Base-by-base conservation (phyloP, 2,888 invertebrate species). In the Yponomeuta sedellus region DNA sequence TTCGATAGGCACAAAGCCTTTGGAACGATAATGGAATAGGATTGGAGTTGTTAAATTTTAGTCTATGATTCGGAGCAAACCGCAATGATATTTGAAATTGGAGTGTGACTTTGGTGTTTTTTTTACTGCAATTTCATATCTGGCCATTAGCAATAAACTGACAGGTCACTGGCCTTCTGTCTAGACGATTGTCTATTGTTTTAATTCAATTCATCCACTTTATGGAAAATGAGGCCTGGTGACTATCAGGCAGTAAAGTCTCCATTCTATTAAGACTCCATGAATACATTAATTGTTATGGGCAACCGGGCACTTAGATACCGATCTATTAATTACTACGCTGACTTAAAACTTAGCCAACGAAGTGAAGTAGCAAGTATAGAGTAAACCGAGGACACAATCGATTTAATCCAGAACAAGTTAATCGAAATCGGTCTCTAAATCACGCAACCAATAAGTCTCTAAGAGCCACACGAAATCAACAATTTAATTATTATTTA, bases 401-500 rank as follows among this genome's bases (percentile, higher is more conserved):
- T 52, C 44, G 44, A 52, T 52, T 52, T 8, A 12, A 59, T 10
- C 20, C 25, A 10, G 12, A 59, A 59, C 59, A 25, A 59, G 59
- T 59, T 59, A 59, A 59, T 59, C 59, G 22, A 59, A 59, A 20
- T 20, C 10, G 25, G 22, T 19, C 59, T 10, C 25, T 20, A 59
- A 59, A 59, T 20, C 59, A 20, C 25, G 25, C 22, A 22, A 59
- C 20, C 20, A 22, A 59, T 22, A 59, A 59, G 25, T 20, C 59
- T 59, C 11, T 20, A 1, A 59, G 25, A 39, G 10, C 62, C 62
- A 19, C 22, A 39, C 34, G 52, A 64, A 64, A 64, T 56, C 25
- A 64, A 64, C 64, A 57, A 57, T 64, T 65, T 65, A 65, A 65
- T 59, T 59, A 65, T 65, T 59, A 65, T 59, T 65, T 65, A 65